phyloP scores from a whole-genome alignment of 2,113 vertebrate genomes.

The Sciurus niger region DNA sequence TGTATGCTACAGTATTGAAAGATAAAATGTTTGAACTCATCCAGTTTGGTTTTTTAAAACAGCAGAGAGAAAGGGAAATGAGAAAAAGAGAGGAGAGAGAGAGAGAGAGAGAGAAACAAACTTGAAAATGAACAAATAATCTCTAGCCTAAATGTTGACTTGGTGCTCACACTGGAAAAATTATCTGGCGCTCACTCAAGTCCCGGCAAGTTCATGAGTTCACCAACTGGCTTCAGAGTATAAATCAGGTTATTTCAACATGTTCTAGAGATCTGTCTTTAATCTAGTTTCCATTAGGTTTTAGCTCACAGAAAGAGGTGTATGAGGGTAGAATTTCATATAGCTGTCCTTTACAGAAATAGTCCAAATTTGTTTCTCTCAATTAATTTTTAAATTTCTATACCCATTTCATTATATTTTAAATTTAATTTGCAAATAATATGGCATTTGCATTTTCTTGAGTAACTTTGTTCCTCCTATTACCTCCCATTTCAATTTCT shows the following conservation, averaged over 20 bases:
- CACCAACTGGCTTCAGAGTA: neutral
- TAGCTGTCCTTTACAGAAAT: slow-evolving; percentile 24
- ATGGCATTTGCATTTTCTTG: slow-evolving; percentile 62
- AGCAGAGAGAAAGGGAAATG: neutral
- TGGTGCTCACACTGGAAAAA: neutral
- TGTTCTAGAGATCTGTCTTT: slow-evolving; percentile 23
- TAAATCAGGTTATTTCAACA: neutral
- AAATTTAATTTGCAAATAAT: slow-evolving; percentile 82
- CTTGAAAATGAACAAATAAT: neutral
- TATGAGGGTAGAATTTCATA: slow-evolving; percentile 55
- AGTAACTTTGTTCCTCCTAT: slow-evolving; percentile 67
- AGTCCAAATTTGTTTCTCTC: slow-evolving; percentile 69
- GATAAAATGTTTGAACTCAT: neutral
- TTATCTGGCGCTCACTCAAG: neutral
- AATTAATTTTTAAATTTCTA: slow-evolving; percentile 75
- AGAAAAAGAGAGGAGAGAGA: neutral
- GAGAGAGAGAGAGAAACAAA: neutral
- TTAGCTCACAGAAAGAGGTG: slow-evolving; percentile 5
- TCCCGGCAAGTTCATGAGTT: neutral
- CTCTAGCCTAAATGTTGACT: neutral
- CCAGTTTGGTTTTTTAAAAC: neutral
- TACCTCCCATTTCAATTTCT: slow-evolving; percentile 63
- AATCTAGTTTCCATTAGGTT: slow-evolving; percentile 26
- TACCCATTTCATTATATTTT: slow-evolving; percentile 72
- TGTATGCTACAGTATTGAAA: neutral